Evolutionary conservation across 2,113 vertebrate species (phyloP).

Genomic region (Crotalus viridis): DNA sequence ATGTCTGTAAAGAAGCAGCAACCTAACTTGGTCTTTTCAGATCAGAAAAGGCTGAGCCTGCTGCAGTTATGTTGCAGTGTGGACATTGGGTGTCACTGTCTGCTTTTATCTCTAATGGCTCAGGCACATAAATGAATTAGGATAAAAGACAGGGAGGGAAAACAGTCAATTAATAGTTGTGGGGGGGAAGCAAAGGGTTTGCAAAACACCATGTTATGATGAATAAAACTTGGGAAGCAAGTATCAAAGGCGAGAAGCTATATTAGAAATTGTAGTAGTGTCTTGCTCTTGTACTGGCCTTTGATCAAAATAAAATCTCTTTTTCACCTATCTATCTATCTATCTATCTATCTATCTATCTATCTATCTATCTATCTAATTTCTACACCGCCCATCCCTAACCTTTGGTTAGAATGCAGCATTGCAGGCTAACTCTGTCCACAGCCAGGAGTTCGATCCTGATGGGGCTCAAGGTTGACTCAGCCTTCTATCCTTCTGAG

Average conservation of each 20-base stretch:
- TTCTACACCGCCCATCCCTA: neutral
- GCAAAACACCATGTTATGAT: fast-evolving
- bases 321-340: neutral
- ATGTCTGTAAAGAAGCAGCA: neutral
- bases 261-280: neutral
- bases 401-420: neutral
- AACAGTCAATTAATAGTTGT: neutral
- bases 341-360: too few species aligned
- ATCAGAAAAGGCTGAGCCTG: fast-evolving
- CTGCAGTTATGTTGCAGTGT: neutral
- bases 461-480: neutral
- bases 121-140: neutral
- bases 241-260: fast-evolving
- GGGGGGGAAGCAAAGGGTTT: neutral
- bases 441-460: too few species aligned
- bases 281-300: neutral
- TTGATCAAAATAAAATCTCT: neutral
- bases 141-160: neutral
- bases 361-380: neutral
- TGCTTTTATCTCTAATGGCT: neutral
- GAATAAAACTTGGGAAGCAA: neutral
- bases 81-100: conserved; percentile 55
- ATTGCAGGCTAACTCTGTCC: too few species aligned
- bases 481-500: neutral
- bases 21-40: neutral